These are phyloP conservation scores for Zosterops pallidus DNA, from an alignment of 2,113 vertebrate genomes.

Conservation along the genomic window DNA sequence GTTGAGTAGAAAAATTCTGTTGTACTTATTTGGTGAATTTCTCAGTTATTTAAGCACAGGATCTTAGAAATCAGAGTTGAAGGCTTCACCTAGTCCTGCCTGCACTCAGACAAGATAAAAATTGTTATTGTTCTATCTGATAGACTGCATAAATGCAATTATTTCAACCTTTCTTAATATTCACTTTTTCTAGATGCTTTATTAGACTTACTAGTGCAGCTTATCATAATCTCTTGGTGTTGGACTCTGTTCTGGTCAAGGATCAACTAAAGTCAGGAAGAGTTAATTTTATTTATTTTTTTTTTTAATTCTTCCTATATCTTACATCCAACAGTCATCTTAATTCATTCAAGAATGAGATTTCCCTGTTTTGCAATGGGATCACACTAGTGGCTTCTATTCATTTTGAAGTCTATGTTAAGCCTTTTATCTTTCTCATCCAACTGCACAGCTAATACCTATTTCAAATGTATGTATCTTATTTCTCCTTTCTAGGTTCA, in stretches of 20 bases:
- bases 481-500: background rate
- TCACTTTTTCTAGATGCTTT: background rate
- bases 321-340: background rate
- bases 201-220: background rate
- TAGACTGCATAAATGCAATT: background rate
- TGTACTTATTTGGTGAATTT: conserved; percentile 11
- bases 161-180: background rate
- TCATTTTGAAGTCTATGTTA: background rate
- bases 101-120: background rate
- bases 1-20: conserved; percentile 25
- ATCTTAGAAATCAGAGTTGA: background rate
- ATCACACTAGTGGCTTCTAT: background rate
- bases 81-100: background rate
- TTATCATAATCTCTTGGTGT: background rate
- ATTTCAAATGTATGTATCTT: background rate
- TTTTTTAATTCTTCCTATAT: background rate
- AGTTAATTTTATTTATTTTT: background rate
- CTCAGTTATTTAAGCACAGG: conserved; percentile 1
- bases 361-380: background rate
- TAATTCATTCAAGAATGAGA: background rate
- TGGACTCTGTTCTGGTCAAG: background rate
- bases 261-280: background rate
- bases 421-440: background rate
- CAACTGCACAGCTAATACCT: background rate
- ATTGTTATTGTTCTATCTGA: background rate